Evolutionary conservation across 2,888 invertebrate genomes (phyloP).

Genomic region (Craniophora ligustri): DNA sequence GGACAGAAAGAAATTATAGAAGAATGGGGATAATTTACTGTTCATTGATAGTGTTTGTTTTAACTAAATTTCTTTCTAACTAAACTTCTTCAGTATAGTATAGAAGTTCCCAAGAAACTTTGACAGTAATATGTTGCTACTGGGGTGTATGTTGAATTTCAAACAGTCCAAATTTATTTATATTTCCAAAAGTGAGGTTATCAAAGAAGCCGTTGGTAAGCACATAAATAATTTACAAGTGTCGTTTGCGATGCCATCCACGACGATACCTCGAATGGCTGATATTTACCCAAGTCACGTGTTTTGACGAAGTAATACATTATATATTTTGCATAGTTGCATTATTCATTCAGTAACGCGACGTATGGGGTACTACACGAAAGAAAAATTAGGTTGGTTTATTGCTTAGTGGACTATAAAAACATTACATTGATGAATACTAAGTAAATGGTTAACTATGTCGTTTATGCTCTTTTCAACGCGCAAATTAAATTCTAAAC

Average conservation of each 20-base stretch:
- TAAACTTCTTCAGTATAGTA: too few species aligned
- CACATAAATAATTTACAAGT: constrained; percentile 37
- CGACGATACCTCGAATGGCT: constrained; percentile 69
- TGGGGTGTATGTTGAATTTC: not conserved
- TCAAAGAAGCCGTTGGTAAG: constrained; percentile 17
- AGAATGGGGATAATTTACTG: too few species aligned
- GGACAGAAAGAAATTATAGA: too few species aligned
- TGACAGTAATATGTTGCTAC: not conserved
- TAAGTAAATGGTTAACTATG: constrained; percentile 29
- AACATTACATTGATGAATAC: constrained; percentile 47
- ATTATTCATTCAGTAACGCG: constrained; percentile 74
- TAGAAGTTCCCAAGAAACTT: not conserved
- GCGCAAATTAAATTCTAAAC: constrained; percentile 39
- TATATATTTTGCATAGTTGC: constrained; percentile 77
- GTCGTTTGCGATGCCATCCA: constrained; percentile 70
- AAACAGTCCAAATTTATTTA: not conserved
- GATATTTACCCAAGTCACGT: constrained; percentile 78
- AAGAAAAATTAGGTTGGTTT: constrained; percentile 67
- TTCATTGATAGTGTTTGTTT: too few species aligned
- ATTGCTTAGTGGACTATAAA: constrained; percentile 53
- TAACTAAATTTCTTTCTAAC: too few species aligned
- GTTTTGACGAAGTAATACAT: constrained; percentile 76
- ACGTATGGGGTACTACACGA: constrained; percentile 62
- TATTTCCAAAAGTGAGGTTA: not conserved
- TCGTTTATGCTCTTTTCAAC: constrained; percentile 32